Evolutionary conservation across 2,113 vertebrate species (phyloP), one percentile per base, ranked within the genome.

Genomic region (Petromus typicus): DNA sequence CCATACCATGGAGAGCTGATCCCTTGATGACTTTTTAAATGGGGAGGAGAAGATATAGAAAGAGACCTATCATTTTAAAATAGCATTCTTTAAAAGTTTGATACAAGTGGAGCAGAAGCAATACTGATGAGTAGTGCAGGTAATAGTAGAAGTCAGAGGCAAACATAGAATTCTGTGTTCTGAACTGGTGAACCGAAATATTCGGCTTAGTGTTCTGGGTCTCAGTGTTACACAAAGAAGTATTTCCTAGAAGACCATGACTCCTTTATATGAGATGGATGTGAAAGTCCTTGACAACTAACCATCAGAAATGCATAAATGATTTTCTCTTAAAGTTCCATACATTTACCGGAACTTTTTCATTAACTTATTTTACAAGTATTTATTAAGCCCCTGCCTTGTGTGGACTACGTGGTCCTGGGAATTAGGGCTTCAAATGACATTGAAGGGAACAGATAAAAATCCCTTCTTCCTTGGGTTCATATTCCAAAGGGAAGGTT

Each of bases 11-110:
- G 8, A 86, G 45, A 23, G 59, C 79, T 93, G 95, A 90, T 85
- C 59, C 91, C 23, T 96, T 91, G 93, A 93, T 93, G 91, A 89
- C 80, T 93, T 92, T 89, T 95, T 85, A 23, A 64, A 95, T 64
- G 83, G 81, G 83, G n/a, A 91, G 81, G 34, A 89, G 92, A 88
- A 80, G 30, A 92, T 27, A 75, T 82, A 61, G 67, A 87, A 97
- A 94, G 27, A 23, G 32, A 69, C 92, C 54, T 86, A 83, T 88
- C 89, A 86, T 93, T 96, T 75, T 94, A 92, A 89, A 90, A 91
- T 95, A 89, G 64, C 67, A 69, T 89, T 83, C 67, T 79, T 95
- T 92, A 94, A 91, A 92, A 71, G 66, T 63, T 67, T 93, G 91
- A 94, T 93, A 92, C 91, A 63, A 90, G 59, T 51, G 64, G 61